Percentiles rank a stretch among this genome's conserved stretches.
Conservation (phyloP, 2,888 invertebrate genomes). For the Oasisia sp. region DNA sequence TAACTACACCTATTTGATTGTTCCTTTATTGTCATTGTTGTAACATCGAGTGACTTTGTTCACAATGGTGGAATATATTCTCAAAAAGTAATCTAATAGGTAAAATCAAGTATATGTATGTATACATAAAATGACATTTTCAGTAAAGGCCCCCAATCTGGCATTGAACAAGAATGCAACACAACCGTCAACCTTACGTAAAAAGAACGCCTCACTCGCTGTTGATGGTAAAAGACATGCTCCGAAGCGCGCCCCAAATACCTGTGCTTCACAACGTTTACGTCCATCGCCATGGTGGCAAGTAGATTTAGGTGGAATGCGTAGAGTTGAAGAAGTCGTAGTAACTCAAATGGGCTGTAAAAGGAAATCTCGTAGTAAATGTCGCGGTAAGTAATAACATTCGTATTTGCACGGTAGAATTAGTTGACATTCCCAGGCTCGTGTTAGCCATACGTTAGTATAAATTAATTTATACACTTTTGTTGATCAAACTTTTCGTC, state of each 20-base stretch:
- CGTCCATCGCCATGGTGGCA: background rate
- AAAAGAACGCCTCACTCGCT: background rate
- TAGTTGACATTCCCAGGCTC: background rate
- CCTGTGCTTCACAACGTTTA: background rate
- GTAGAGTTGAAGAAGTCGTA: background rate
- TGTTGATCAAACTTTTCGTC: no score
- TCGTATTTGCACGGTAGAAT: background rate
- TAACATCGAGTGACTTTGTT: background rate
- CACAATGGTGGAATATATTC: background rate
- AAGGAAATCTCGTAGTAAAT: no score
- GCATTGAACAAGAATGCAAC: background rate
- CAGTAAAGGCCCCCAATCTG: background rate
- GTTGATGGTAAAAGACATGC: background rate
- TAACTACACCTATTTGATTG: background rate
- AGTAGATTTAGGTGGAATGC: background rate
- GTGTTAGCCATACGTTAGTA: background rate
- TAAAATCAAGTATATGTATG: background rate
- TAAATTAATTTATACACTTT: background rate
- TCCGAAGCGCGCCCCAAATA: background rate
- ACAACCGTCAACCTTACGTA: background rate
- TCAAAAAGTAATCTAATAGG: background rate
- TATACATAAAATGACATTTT: background rate
- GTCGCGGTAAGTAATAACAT: background rate
- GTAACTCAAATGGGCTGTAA: background rate
- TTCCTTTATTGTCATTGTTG: background rate